Conservation (phyloP, 2,797 vertebrate species). For the Uromys caudimaculatus region DNA sequence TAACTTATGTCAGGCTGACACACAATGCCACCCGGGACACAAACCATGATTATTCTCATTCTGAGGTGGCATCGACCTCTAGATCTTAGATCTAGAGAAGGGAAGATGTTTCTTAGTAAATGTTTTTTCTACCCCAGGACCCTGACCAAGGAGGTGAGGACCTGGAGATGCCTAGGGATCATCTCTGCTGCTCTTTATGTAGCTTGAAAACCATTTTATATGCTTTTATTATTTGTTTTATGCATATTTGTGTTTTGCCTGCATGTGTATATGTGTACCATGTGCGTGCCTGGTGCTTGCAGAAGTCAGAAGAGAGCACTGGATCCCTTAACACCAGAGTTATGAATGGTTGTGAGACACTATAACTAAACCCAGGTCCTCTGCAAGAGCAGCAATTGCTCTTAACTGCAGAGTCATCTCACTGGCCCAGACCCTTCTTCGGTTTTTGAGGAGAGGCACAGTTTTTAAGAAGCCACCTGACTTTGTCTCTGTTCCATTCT, state of each 20-base stretch:
- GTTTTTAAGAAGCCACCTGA: background rate
- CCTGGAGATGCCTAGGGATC: too few species aligned
- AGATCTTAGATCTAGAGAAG: background rate
- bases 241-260: background rate
- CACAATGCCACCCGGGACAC: background rate
- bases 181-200: background rate
- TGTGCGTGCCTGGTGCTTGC: background rate
- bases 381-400: background rate
- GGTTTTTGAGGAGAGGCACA: background rate
- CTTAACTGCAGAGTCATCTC: background rate
- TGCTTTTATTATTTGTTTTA: background rate
- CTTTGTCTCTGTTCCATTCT: background rate
- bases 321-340: background rate
- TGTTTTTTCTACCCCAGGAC: background rate
- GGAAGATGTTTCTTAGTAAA: background rate
- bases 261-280: background rate
- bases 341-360: background rate
- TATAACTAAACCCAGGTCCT: background rate
- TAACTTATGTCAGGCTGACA: background rate
- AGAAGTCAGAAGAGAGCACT: background rate
- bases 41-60: background rate
- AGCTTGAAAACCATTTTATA: background rate
- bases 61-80: background rate
- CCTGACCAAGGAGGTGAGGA: background rate
- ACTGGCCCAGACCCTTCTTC: background rate